Evolutionary conservation across 1,140 invertebrate species (phyloP).

Genomic region (Apocrypta bakeri): DNA sequence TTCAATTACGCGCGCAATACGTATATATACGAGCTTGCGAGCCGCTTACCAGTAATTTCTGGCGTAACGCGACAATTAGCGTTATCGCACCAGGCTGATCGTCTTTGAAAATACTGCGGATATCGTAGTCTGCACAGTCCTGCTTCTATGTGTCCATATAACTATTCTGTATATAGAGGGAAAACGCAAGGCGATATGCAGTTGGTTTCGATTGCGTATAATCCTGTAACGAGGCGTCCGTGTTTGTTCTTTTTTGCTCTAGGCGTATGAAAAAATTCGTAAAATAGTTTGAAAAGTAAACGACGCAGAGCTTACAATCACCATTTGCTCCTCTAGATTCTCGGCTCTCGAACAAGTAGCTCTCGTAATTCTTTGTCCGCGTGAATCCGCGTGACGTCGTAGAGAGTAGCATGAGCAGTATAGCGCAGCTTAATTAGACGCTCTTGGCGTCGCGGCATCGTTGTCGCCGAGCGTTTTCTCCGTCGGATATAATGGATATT

Average conservation of each 20-base stretch:
- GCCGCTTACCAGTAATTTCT: constrained; percentile 65
- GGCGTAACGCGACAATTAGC: constrained; percentile 66
- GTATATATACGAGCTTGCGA: constrained; percentile 3
- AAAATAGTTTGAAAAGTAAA: too few relatives aligned
- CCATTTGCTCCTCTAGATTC: not conserved
- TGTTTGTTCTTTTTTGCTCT: too few relatives aligned
- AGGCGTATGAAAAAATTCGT: too few relatives aligned
- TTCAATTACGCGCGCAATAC: constrained; percentile 66
- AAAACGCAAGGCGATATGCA: not conserved
- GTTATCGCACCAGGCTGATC: constrained; percentile 58
- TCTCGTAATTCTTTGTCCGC: constrained; percentile 51
- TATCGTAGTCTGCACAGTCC: not conserved
- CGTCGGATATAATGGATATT: constrained; percentile 73
- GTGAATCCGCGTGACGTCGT: constrained; percentile 55
- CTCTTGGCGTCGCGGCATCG: constrained; percentile 47
- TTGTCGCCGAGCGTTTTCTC: constrained; percentile 38
- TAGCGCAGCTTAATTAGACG: constrained; percentile 53
- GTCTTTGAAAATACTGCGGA: constrained; percentile 39
- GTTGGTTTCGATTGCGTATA: not conserved
- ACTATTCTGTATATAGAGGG: too few relatives aligned
- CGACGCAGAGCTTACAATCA: not conserved
- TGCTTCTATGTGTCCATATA: not conserved
- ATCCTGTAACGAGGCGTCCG: too few relatives aligned
- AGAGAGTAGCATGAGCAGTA: constrained; percentile 22
- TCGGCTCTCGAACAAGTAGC: not conserved